A percentile compares a stretch with the other conserved stretches of the same genome.
Conservation (phyloP, 1,140 invertebrate genomes). For the Drosophila pectinifera region DNA sequence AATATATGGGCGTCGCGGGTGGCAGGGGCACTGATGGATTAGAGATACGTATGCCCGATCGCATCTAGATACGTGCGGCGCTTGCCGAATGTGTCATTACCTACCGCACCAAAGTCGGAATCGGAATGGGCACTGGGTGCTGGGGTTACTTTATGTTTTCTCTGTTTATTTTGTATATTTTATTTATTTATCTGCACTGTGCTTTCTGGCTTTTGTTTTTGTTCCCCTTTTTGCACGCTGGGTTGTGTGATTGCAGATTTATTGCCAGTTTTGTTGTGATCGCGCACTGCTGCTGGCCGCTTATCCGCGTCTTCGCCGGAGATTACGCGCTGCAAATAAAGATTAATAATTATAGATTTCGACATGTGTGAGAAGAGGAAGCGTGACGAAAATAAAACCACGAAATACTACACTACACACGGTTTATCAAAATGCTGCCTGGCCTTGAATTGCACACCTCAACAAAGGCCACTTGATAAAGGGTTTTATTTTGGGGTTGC, state of each 20-base stretch:
- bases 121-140: constrained; percentile 35
- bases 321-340: constrained; percentile 73
- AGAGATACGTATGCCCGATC: constrained; percentile 35
- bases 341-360: constrained; percentile 66
- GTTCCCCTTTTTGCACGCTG: constrained; percentile 48
- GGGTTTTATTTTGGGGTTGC: neutral
- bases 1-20: constrained; percentile 17
- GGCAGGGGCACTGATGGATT: constrained; percentile 32
- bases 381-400: constrained; percentile 32
- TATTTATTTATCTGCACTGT: constrained; percentile 6
- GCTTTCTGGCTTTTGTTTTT: constrained; percentile 35
- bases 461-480: constrained; percentile 17
- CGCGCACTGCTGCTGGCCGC: constrained; percentile 7
- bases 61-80: constrained; percentile 54
- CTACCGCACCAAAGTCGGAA: constrained; percentile 49
- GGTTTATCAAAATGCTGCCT: constrained; percentile 29
- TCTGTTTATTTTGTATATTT: neutral
- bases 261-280: constrained; percentile 50
- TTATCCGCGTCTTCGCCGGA: constrained; percentile 19
- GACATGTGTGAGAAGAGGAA: constrained; percentile 20
- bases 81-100: constrained; percentile 69
- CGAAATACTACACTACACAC: constrained; percentile 12
- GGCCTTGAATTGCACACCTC: constrained; percentile 49
- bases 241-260: constrained; percentile 40
- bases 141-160: constrained; percentile 24